These are phyloP conservation scores for Thrips palmi DNA, from an alignment of 1,140 invertebrate genomes.

Conservation along the genomic window DNA sequence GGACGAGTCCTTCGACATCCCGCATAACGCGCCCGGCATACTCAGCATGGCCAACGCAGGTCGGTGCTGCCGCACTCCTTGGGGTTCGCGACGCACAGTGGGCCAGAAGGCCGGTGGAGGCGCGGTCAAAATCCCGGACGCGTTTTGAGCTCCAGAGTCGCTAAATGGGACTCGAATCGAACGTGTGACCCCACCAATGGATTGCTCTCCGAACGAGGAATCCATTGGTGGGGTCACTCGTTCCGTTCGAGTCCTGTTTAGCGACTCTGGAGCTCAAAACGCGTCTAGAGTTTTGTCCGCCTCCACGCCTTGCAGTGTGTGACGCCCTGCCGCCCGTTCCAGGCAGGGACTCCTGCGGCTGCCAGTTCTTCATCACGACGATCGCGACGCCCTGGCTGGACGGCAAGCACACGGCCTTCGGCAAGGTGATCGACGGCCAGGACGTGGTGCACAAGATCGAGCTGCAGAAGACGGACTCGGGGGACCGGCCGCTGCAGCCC, in stretches of 20 bases:
- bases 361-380: slow-evolving; percentile 92
- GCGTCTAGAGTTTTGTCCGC: too few species aligned
- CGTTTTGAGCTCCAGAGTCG: too few species aligned
- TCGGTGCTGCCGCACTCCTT: slow-evolving; percentile 17
- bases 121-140: too few species aligned
- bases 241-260: too few species aligned
- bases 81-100: slow-evolving; percentile 18
- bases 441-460: slow-evolving; percentile 72
- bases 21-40: slow-evolving; percentile 74
- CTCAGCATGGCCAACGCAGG: slow-evolving; percentile 93
- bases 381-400: slow-evolving; percentile 81
- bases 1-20: slow-evolving; percentile 86
- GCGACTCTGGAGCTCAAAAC: too few species aligned
- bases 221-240: too few species aligned
- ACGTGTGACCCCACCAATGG: too few species aligned
- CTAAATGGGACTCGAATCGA: too few species aligned
- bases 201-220: too few species aligned
- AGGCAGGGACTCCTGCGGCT: slow-evolving; percentile 52
- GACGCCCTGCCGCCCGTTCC: too few species aligned
- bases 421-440: slow-evolving; percentile 71
- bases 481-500: slow-evolving; percentile 45
- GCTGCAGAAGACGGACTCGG: slow-evolving; percentile 50
- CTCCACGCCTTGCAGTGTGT: too few species aligned
- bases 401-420: slow-evolving; percentile 83
- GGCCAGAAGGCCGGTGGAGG: not conserved